phyloP scores from a whole-genome alignment of 2,888 invertebrate genomes.

The Clanis bilineata region DNA sequence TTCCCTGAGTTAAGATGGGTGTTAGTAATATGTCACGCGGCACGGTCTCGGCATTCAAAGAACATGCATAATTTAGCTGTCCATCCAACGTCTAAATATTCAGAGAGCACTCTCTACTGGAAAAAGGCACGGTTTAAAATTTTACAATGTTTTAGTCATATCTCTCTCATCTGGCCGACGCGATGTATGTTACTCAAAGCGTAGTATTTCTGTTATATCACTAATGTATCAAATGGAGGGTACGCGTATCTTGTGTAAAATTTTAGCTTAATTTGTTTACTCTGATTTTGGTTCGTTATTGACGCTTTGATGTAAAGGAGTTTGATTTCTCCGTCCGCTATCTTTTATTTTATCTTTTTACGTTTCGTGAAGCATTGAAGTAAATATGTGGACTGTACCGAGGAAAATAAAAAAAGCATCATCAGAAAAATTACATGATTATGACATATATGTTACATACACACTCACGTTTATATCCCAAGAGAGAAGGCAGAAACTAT shows the following conservation, averaged over 20 bases:
- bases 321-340: no score
- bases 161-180: not conserved
- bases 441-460: no score
- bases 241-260: not conserved
- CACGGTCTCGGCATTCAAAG: slow-evolving; percentile 34
- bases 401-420: no score
- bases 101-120: slow-evolving; percentile 35
- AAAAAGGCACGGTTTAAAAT: slow-evolving; percentile 28
- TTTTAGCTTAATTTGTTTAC: not conserved
- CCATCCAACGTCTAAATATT: slow-evolving; percentile 39
- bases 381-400: no score
- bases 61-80: slow-evolving; percentile 42
- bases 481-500: no score
- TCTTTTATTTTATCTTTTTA: no score
- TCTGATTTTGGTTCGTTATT: not conserved
- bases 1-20: not conserved
- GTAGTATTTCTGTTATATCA: not conserved
- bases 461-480: no score
- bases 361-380: no score
- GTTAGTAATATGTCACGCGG: slow-evolving; percentile 33
- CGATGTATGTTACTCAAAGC: slow-evolving; percentile 2
- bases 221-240: not conserved
- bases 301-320: not conserved
- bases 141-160: slow-evolving; percentile 15
- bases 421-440: no score